Percentiles rank a stretch among this genome's conserved stretches.
Conservation (phyloP, 2,888 invertebrate species). For the Drepana falcataria region DNA sequence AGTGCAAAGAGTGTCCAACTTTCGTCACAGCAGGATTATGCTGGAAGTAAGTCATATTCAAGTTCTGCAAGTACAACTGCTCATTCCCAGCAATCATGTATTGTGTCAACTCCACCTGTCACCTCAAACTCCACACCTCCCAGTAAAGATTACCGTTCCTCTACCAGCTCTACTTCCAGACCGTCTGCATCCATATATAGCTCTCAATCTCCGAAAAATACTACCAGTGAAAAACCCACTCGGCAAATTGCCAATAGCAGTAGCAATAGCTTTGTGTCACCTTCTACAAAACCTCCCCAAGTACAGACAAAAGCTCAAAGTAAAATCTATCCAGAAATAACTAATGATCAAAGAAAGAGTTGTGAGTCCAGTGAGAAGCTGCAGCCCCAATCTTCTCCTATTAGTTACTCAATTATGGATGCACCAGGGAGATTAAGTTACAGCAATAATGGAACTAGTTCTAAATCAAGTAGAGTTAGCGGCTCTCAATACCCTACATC, state of each 20-base stretch:
- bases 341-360: constrained; percentile 72
- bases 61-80: constrained; percentile 78
- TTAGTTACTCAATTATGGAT: constrained; percentile 88
- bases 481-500: constrained; percentile 74
- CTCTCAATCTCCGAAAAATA: constrained; percentile 61
- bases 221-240: constrained; percentile 54
- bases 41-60: constrained; percentile 80
- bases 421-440: constrained; percentile 82
- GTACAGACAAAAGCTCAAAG: constrained; percentile 88
- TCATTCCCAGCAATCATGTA: constrained; percentile 84
- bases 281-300: constrained; percentile 71
- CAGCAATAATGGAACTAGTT: constrained; percentile 70
- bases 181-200: constrained; percentile 65
- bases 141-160: constrained; percentile 82
- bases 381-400: constrained; percentile 83
- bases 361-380: constrained; percentile 75
- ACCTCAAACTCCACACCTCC: constrained; percentile 73
- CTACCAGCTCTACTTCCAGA: constrained; percentile 71
- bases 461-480: constrained; percentile 68
- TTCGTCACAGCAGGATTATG: constrained; percentile 76
- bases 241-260: constrained; percentile 51
- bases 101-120: constrained; percentile 82
- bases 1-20: constrained; percentile 76
- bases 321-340: constrained; percentile 86
- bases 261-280: constrained; percentile 72